Evolutionary conservation across 2,888 invertebrate species (phyloP).

Genomic region (Miltochrista miniata): DNA sequence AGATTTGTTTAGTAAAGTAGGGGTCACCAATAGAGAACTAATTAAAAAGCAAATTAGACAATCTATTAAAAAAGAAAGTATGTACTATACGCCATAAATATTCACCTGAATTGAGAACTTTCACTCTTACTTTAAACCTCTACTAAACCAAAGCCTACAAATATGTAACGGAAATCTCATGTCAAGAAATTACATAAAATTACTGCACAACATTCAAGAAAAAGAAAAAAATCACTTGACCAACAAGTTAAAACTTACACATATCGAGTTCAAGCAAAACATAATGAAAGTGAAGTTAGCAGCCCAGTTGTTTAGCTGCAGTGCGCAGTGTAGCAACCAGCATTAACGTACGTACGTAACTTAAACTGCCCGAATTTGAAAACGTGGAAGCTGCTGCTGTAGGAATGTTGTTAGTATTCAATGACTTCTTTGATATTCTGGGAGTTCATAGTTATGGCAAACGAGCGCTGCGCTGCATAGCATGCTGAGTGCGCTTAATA

Average conservation of each 20-base stretch:
- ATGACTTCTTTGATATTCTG: not conserved
- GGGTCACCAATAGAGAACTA: constrained; percentile 1
- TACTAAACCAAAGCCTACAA: constrained; percentile 14
- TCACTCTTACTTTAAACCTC: not conserved
- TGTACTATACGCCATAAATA: not conserved
- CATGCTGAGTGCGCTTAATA: no score
- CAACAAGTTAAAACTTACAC: not conserved
- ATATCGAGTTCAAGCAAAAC: not conserved
- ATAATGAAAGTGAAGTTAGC: not conserved
- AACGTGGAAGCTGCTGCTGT: not conserved
- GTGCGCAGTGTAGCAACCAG: not conserved
- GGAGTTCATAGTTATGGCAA: not conserved
- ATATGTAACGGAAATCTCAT: constrained; percentile 3
- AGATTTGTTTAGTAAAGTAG: constrained; percentile 3
- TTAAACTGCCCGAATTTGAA: not conserved
- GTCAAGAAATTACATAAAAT: not conserved
- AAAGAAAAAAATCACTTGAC: not conserved
- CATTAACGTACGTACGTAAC: not conserved
- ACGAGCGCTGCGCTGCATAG: no score
- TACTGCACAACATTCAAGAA: not conserved
- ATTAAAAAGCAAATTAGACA: no score
- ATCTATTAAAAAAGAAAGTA: not conserved
- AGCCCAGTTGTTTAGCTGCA: not conserved
- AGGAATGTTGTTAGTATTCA: not conserved
- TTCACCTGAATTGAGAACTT: not conserved